Evolutionary conservation across 2,888 invertebrate species (phyloP), one percentile per base, ranked within the genome.

Genomic region (Epirrita christyi): DNA sequence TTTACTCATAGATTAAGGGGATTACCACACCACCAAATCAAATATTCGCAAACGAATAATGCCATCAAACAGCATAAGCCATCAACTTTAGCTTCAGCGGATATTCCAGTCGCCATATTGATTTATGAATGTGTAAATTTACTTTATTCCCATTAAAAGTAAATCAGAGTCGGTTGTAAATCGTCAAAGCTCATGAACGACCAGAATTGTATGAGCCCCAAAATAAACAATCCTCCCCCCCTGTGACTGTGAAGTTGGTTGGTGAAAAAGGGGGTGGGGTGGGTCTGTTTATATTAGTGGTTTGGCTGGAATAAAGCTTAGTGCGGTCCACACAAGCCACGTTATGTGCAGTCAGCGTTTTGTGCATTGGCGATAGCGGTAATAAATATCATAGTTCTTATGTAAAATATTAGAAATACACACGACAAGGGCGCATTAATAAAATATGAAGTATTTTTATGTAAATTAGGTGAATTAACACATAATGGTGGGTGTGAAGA

Each of bases 91-190:
- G 59, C 60, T 59, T 46, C 48, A 59, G 59, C 49, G 53, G 53
- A 69, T 73, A 66, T 64, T 61, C 65, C 53, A 64, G 66, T 66
- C 64, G 58, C 65, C 72, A 68, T 79, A 81, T 84, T 84, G 84
- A 86, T 86, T 83, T 86, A 84, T 77, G 67, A 64, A 67, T 70
- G 76, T 80, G 80, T 83, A 80, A 81, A 83, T 81, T 80, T 81
- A 76, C 79, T 78, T 74, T 69, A 70, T 70, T 55, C 62, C 80
- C 82, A 82, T 84, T 83, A 82, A 82, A 81, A 80, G 75, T 83
- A 82, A 83, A 83, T 83, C 83, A 83, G 80, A 78, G 78, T 76
- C 63, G 68, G 75, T 70, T 78, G 77, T 81, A 80, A 81, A 83
- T 82, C 77, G 82, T 81, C 82, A 82, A 83, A 81, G 80, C 75